These are phyloP conservation scores for Cynocephalus volans DNA, from an alignment of 2,113 vertebrate species.

Conservation along the genomic window DNA sequence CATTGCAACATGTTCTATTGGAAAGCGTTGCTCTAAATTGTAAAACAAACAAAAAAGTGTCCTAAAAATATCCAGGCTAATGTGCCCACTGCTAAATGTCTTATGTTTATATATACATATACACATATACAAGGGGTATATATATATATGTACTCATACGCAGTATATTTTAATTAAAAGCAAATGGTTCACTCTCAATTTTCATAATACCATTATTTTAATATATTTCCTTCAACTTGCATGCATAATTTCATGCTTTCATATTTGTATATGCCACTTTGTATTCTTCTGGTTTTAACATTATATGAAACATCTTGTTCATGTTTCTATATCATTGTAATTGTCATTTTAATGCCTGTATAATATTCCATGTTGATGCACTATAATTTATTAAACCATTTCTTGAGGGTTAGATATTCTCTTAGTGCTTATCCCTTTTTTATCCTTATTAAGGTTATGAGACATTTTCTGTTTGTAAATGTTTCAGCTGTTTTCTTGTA, in stretches of 20 bases:
- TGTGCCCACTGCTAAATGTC: background rate
- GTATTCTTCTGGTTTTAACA: conserved; percentile 55
- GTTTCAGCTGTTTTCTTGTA: conserved; percentile 28
- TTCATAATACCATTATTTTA: conserved; percentile 19
- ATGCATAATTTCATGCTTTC: conserved; percentile 23
- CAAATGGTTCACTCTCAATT: background rate
- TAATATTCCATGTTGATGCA: conserved; percentile 63
- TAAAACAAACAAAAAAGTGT: background rate
- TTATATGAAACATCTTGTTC: conserved; percentile 10
- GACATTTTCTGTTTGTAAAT: conserved; percentile 11
- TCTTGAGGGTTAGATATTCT: background rate
- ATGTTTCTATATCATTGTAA: conserved; percentile 36
- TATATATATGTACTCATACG: background rate
- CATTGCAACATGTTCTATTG: background rate
- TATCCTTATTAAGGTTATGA: conserved; percentile 5
- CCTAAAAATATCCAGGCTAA: background rate
- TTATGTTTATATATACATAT: background rate
- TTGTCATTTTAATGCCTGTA: conserved; percentile 57
- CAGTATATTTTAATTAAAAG: conserved; percentile 55
- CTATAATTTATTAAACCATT: conserved; percentile 49
- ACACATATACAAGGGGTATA: background rate
- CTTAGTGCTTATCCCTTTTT: conserved; percentile 25
- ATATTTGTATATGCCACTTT: conserved; percentile 38
- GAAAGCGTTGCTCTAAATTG: background rate
- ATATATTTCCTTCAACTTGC: background rate